These are phyloP conservation scores for Lepus timidus DNA, from an alignment of 2,113 vertebrate species.

Conservation along the genomic window DNA sequence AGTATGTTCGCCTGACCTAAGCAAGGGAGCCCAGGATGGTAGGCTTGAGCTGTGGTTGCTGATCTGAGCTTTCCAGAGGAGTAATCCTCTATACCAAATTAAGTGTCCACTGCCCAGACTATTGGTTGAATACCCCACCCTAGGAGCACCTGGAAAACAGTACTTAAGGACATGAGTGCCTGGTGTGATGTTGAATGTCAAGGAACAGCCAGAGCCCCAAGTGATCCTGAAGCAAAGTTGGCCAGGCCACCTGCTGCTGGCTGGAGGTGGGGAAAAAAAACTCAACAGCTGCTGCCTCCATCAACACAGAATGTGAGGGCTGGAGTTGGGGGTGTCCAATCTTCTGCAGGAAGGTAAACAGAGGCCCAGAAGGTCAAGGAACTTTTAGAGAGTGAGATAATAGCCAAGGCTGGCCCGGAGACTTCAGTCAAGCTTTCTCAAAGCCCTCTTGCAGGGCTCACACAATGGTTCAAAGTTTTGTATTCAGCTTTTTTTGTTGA, in stretches of 20 bases:
- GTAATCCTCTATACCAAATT: not conserved
- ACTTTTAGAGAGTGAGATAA: not conserved
- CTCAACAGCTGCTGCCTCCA: not conserved
- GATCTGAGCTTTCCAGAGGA: constrained; percentile 24
- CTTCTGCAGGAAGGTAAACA: not conserved
- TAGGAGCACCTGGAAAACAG: not conserved
- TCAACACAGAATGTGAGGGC: not conserved
- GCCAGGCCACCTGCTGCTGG: not conserved
- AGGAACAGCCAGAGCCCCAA: not conserved
- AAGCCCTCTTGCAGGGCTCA: not conserved
- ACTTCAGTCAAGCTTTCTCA: constrained; percentile 29
- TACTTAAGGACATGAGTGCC: not conserved
- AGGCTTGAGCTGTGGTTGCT: not conserved
- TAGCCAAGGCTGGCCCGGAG: not conserved
- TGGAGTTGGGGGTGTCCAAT: not conserved
- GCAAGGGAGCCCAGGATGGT: not conserved
- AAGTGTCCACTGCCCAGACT: not conserved
- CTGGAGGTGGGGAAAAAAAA: not conserved
- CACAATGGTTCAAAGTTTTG: not conserved
- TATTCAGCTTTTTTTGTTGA: not conserved
- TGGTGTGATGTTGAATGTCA: not conserved
- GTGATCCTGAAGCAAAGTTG: not conserved
- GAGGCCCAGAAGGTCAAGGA: constrained; percentile 23
- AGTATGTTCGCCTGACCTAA: not conserved
- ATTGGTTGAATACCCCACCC: not conserved